Percentiles rank a stretch among this genome's conserved stretches.
Conservation (phyloP, 2,888 invertebrate genomes). For the Toxonevra muliebris region DNA sequence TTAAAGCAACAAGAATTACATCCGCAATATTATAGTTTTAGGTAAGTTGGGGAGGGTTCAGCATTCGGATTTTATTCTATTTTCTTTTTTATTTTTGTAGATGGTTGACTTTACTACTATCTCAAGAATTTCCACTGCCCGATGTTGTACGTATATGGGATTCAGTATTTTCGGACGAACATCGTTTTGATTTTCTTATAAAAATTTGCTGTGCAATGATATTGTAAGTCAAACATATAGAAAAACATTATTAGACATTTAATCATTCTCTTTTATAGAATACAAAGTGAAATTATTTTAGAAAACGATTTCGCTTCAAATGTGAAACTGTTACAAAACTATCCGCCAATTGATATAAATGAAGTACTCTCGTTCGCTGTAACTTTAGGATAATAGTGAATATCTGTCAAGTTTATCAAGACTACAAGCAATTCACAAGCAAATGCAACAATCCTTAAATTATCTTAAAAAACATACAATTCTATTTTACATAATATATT, state of each 20-base stretch:
- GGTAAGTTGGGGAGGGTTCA: slow-evolving; percentile 66
- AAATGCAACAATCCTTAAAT: no score
- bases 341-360: slow-evolving; percentile 88
- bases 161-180: slow-evolving; percentile 89
- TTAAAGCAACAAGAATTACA: slow-evolving; percentile 85
- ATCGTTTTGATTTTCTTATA: slow-evolving; percentile 90
- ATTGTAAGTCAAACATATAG: slow-evolving; percentile 72
- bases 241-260: slow-evolving; percentile 2
- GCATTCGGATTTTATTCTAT: not conserved
- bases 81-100: slow-evolving; percentile 66
- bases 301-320: slow-evolving; percentile 91
- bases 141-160: slow-evolving; percentile 99
- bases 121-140: slow-evolving; percentile 97
- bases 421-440: no score
- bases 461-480: no score
- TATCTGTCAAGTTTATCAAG: no score
- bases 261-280: slow-evolving; percentile 67
- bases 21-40: slow-evolving; percentile 96
- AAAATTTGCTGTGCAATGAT: slow-evolving; percentile 98
- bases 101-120: slow-evolving; percentile 94
- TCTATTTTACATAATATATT: no score
- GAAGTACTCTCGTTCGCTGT: slow-evolving; percentile 81
- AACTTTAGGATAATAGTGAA: slow-evolving; percentile 47
- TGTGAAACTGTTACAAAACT: slow-evolving; percentile 93
- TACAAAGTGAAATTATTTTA: slow-evolving; percentile 84